phyloP scores from a whole-genome alignment of 2,888 invertebrate genomes.

The Clistopyga incitator region DNA sequence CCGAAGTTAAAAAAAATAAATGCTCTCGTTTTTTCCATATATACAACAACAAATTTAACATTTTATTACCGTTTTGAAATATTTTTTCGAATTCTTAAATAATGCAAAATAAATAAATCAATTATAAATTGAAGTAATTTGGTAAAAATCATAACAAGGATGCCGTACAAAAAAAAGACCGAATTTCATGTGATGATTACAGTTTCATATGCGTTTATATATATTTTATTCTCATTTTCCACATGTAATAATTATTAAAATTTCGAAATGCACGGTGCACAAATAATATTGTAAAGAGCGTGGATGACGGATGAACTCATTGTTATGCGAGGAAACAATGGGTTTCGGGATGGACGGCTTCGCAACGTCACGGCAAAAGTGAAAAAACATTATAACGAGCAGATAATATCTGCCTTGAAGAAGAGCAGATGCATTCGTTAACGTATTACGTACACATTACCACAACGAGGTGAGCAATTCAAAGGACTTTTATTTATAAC shows the following conservation, averaged over 20 bases:
- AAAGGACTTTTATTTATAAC: neutral
- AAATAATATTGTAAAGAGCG: neutral
- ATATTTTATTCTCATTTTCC: neutral
- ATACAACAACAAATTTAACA: too few species aligned
- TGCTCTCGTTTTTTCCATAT: too few species aligned
- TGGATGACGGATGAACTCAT: neutral
- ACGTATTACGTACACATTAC: neutral
- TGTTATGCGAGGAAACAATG: neutral
- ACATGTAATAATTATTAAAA: neutral
- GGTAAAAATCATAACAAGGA: neutral
- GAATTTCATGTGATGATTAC: neutral
- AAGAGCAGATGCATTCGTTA: neutral
- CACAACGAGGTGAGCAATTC: neutral
- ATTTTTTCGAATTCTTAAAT: too few species aligned
- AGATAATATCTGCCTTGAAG: slow-evolving; percentile 29
- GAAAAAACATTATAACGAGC: slow-evolving; percentile 28
- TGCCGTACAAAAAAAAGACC: too few species aligned
- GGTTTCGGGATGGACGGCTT: neutral
- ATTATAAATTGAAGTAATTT: neutral
- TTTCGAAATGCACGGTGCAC: neutral
- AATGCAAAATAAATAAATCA: neutral
- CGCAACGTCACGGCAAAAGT: slow-evolving; percentile 8
- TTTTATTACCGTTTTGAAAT: too few species aligned
- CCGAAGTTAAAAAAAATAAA: too few species aligned
- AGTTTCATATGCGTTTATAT: neutral